Evolutionary conservation across 1,140 invertebrate species (phyloP).

Genomic region (Drosophila santomea): DNA sequence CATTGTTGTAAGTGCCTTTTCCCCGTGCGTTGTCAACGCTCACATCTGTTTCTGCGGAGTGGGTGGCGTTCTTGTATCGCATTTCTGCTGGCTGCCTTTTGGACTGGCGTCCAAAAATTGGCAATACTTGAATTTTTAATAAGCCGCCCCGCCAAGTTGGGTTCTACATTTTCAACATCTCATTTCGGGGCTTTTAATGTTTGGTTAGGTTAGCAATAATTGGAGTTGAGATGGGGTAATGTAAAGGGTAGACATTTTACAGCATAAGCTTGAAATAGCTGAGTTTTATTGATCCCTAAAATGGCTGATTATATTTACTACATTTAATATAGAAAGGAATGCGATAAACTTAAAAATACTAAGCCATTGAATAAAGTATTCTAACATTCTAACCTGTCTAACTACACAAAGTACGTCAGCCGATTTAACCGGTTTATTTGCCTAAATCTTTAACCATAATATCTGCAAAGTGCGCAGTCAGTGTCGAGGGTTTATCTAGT

Average conservation of each 20-base stretch:
- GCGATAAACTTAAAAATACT: too few species aligned
- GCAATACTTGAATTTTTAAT: conserved; percentile 74
- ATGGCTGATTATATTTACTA: too few species aligned
- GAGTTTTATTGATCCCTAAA: not conserved
- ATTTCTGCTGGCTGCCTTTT: conserved; percentile 50
- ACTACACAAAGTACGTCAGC: not conserved
- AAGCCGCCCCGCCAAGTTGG: conserved; percentile 40
- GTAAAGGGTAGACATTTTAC: too few species aligned
- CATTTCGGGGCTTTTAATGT: conserved; percentile 20
- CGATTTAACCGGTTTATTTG: not conserved
- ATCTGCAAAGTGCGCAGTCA: not conserved
- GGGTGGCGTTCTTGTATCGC: conserved; percentile 49
- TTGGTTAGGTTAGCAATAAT: conserved; percentile 3
- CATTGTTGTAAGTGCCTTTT: conserved; percentile 79
- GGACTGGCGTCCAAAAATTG: conserved; percentile 44
- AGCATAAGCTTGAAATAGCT: not conserved
- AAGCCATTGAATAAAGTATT: too few species aligned
- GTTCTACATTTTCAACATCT: conserved; percentile 27
- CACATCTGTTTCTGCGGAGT: conserved; percentile 17
- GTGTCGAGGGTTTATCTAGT: conserved; percentile 6
- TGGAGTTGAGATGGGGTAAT: not conserved
- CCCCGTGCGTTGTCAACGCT: conserved; percentile 21
- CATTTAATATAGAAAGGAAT: not conserved
- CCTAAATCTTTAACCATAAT: not conserved
- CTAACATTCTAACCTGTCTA: not conserved